Evolutionary conservation across 92 coral and sea anemone species (phyloP), one percentile per base, ranked within the genome.

Genomic region (Isaurus tuberculatus): DNA sequence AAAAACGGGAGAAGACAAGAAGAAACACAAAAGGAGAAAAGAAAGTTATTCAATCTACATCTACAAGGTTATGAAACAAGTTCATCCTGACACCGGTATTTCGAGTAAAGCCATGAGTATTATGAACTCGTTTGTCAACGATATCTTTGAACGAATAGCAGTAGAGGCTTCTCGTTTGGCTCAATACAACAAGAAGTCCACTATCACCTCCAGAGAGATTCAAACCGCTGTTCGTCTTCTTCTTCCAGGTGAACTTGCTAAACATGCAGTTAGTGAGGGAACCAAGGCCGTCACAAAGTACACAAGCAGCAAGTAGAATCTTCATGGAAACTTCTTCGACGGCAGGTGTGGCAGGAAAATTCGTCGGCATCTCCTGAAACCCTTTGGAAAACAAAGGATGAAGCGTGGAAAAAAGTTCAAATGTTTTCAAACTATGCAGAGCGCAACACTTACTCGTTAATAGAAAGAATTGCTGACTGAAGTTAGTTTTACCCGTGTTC

Each of bases 51-150:
- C 63, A 55, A 55, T 55, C 63, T 55, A 55, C 27, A 55, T 55
- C 23, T 55, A 55, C 23, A 55, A 72, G 33, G 79, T 19, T 19
- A 29, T 74, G 80, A 74, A 74, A 27, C 80, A 74, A 15, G 80
- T 74, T 46, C 80, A 74, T n/a, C 80, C 80, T 16, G 80, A 74
- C 28, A 74, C 80, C 30, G 80, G 80, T 33, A 74, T 74, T 28
- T 74, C 80, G 7, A 74, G 80, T 63, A 74, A 74, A 26, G 80
- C 80, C 10, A 74, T 74, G 80, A 46, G 80, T 28, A 74, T 74
- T 28, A 74, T 74, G 80, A 74, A 74, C 80, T 74, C 80, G 6
- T 74, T 74, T 46, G 80, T 74, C 42, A 74, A 74, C 64, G 80
- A 74, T 17, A 74, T 74, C 16, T 74, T 74, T 37, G 80, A 74